Base-by-base conservation (phyloP, 1,140 invertebrate genomes). In the Conus ventricosus region DNA sequence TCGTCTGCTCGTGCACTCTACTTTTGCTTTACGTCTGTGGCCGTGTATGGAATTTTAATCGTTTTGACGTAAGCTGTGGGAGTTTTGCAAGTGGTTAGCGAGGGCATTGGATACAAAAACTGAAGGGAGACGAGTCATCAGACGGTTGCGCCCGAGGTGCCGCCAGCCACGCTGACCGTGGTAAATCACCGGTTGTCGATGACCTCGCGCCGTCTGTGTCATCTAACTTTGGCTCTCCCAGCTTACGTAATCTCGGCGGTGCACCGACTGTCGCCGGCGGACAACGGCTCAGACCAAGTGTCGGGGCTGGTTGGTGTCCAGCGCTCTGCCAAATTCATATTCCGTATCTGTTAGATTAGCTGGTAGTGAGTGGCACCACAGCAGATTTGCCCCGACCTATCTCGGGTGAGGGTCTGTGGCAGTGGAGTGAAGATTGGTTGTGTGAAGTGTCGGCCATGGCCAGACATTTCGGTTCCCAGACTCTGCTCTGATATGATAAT, bases 161-260 rank as follows among this genome's bases (percentile, higher is more conserved):
- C 57, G 57, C 57, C 23, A 71, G 67, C 67, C 67, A 71, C 6
- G 23, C 67, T 23, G 67, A 71, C 67, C 13, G 67, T 71, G 67
- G 6, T 71, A 71, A 71, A n/a, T 71, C 67, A 71, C 67, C 67
- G 67, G 67, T n/a, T 23, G 67, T 20, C 67, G 6, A 51, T 81
- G 80, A 39, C 17, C 80, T 51, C 51, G 13, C 51, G 4, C 25
- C 55, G 82, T 27, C 54, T 84, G 51, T 87, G 71, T 87, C 85
- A 57, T 87, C 85, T 87, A 87, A 87, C 54, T 78, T 87, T 87
- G 75, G 85, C 71, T 39, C 53, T 15, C 1, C 71, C 27, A 87
- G 85, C 85, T 87, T 87, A 87, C 85, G 85, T 87, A 87, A 87
- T 87, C 85, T 78, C 85, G 76, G 85, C 75, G 75, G 53, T 87